These are phyloP conservation scores for Halcyon smyrnensis DNA, from an alignment of 2,797 vertebrate genomes.

Conservation along the genomic window DNA sequence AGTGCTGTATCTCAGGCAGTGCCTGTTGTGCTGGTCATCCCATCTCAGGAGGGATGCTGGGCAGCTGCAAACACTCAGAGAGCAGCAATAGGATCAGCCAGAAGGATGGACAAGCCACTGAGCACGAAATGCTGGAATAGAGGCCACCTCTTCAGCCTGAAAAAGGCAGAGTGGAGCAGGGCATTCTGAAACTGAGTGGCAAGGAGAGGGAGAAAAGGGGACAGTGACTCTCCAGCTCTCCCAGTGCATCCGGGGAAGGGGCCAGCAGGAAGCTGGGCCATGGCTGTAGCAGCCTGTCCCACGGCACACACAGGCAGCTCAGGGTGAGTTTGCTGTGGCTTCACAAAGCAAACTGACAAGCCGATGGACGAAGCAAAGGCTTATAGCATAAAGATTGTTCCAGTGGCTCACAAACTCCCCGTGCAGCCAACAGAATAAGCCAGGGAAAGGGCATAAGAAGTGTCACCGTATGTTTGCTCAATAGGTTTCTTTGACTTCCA, in stretches of 20 bases:
- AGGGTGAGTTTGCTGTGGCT: not conserved
- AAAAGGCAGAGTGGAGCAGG: not conserved
- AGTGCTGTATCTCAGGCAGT: not conserved
- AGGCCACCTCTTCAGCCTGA: not conserved
- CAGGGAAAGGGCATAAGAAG: not conserved
- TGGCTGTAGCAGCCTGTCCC: not conserved
- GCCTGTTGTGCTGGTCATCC: not conserved
- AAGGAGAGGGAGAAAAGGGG: not conserved
- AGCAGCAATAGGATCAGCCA: not conserved
- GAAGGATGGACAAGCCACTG: not conserved
- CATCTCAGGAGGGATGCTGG: fast-evolving
- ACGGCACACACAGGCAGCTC: not conserved
- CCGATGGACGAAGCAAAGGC: not conserved
- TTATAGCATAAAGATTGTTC: not conserved
- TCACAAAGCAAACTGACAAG: not conserved
- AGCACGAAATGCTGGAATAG: fast-evolving
- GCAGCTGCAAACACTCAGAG: not conserved
- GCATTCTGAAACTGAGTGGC: not conserved
- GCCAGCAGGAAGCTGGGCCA: not conserved
- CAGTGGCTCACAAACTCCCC: not conserved
- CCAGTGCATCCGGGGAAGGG: not conserved
- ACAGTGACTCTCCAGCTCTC: not conserved
- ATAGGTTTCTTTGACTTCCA: not conserved
- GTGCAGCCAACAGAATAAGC: not conserved
- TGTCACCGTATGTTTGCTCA: not conserved